These are phyloP conservation scores for Phrynocephalus versicolor DNA, from an alignment of 2,113 vertebrate species.

Conservation along the genomic window DNA sequence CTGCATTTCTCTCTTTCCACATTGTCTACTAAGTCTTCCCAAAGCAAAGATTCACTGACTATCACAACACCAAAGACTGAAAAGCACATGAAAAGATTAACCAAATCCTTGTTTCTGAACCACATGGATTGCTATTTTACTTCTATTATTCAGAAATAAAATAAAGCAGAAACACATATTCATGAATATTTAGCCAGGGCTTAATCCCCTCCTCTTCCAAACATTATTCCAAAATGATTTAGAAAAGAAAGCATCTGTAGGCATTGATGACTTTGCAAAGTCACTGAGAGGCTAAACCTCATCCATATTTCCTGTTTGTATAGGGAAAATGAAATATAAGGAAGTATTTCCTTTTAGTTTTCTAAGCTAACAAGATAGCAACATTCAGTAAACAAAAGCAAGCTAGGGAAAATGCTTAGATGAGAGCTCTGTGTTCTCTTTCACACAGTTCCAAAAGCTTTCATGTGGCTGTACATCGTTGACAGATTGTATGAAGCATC, in stretches of 20 bases:
- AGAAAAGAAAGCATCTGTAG: background rate
- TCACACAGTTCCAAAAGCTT: constrained; percentile 20
- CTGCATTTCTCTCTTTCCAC: background rate
- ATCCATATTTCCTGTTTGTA: background rate
- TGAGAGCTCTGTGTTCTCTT: background rate
- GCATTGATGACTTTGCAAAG: background rate
- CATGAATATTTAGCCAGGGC: background rate
- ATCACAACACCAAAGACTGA: background rate
- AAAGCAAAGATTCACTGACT: background rate
- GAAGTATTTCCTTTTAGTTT: background rate
- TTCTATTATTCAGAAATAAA: background rate
- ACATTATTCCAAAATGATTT: background rate
- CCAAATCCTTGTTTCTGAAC: background rate
- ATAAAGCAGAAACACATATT: background rate
- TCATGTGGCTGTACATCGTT: background rate
- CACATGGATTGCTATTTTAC: background rate
- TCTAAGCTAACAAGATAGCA: constrained; percentile 14
- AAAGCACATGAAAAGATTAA: background rate
- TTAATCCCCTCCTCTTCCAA: background rate
- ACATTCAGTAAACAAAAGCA: constrained; percentile 12
- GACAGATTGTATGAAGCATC: constrained; percentile 28
- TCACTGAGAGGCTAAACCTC: background rate
- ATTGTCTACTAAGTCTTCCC: background rate
- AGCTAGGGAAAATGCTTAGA: background rate
- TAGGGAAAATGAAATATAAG: background rate